A percentile compares a stretch with the other conserved stretches of the same genome.
Conservation (phyloP, 2,797 vertebrate species). For the Leptoclinus maculatus region DNA sequence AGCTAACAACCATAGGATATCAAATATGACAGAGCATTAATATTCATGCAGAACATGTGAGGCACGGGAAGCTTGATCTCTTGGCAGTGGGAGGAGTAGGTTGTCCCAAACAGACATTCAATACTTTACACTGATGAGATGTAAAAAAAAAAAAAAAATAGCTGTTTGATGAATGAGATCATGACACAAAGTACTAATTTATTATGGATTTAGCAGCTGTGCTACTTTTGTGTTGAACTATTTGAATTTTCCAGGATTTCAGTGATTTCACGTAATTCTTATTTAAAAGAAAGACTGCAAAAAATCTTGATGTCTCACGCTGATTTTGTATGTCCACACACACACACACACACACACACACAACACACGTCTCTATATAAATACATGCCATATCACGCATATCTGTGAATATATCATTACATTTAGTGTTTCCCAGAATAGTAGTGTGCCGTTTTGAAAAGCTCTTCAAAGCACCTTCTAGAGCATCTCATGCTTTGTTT, state of each 20-base stretch:
- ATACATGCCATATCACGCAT: neutral
- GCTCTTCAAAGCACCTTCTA: constrained; percentile 36
- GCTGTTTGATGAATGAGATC: constrained; percentile 40
- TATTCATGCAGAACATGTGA: constrained; percentile 51
- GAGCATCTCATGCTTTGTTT: constrained; percentile 22
- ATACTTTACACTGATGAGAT: constrained; percentile 36
- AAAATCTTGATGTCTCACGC: neutral
- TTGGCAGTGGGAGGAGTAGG: constrained; percentile 14
- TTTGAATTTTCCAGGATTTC: constrained; percentile 10
- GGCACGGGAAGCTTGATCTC: constrained; percentile 24
- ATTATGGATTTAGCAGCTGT: constrained; percentile 33
- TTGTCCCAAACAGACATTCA: constrained; percentile 37
- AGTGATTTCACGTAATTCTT: neutral
- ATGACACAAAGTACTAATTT: constrained; percentile 26
- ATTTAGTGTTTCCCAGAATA: constrained; percentile 29
- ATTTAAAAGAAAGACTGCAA: neutral
- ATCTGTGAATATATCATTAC: neutral
- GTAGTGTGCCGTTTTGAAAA: constrained; percentile 13
- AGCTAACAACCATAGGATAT: constrained; percentile 53
- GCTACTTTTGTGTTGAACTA: neutral
- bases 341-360: neutral
- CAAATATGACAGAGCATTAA: constrained; percentile 61
- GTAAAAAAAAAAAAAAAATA: constrained; percentile 9
- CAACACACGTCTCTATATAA: neutral
- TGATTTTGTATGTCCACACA: neutral